Base-by-base conservation (phyloP, 1,140 invertebrate species). In the Wiebesia pumilae region DNA sequence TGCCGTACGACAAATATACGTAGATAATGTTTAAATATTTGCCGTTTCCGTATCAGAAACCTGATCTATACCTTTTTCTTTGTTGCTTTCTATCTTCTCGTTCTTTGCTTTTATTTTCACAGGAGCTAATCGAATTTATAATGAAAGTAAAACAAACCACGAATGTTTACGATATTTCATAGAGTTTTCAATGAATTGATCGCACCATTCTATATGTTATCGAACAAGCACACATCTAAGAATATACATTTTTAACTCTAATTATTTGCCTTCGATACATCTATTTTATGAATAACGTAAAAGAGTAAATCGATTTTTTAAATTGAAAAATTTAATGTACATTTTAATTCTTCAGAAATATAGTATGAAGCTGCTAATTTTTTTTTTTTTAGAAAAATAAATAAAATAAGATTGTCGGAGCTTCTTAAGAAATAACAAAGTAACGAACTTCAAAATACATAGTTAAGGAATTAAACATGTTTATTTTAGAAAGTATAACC, bases 381-480 rank as follows among this genome's bases (percentile, higher is more conserved):
- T 30, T 51, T 47, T 77, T 47, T 47, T 2, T 2, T 10, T 2
- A 54, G 19, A 54, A 14, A 51, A 47, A 51, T 0, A 71, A 38
- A 71, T 71, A 71, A 35, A 69, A 69, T 35, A 38, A 71, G 65
- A 1, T 3, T 30, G 9, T 38, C 40, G 40, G 69, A 71, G 33
- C 40, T 71, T 38, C 35, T 38, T 71, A 71, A 71, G 69, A 38
- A 71, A 24, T 38, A 40, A 71, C 16, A 38, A 16, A 71, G 69
- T 71, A 71, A 71, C 69, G 69, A 71, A 71, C 71, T 75, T 43
- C 71, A 40, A 75, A 75, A 75, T 75, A 75, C 40, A n/a, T 75
- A 75, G 38, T 75, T 75, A 75, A 33, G 71, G n/a, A 43, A 43
- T 75, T 43, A 10, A 75, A 75, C 43, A 43, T 75, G 71, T 75